A percentile compares a stretch with the other conserved stretches of the same genome.
Conservation (phyloP, 2,113 vertebrate genomes). For the Mystacornis crossleyi region DNA sequence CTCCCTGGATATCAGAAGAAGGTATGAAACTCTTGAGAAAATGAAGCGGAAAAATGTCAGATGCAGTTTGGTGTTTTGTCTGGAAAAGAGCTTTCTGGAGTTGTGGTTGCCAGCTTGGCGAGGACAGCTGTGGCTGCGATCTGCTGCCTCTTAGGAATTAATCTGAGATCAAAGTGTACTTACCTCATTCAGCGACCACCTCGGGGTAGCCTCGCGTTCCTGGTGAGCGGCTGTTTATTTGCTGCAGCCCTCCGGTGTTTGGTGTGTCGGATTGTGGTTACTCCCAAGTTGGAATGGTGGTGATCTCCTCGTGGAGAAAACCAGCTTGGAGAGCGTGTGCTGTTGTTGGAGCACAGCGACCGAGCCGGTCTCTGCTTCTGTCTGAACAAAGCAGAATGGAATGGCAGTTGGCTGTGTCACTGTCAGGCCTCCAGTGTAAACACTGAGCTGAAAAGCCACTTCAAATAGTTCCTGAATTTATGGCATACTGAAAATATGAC, state of each 20-base stretch:
- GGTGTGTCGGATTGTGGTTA: background rate
- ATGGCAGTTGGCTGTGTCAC: background rate
- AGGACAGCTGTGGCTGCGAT: accelerated
- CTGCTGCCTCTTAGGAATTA: background rate
- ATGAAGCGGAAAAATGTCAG: background rate
- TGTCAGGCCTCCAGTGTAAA: background rate
- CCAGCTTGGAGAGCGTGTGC: background rate
- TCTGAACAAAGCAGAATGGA: background rate
- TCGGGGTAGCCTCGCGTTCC: background rate
- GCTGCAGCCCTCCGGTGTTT: background rate
- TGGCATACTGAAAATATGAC: background rate
- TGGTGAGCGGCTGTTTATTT: background rate
- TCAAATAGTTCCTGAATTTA: background rate
- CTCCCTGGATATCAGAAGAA: background rate
- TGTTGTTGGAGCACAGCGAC: background rate
- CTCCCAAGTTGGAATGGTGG: background rate
- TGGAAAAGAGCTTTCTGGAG: background rate
- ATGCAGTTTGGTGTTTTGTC: background rate
- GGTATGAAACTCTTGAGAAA: background rate
- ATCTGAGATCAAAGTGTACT: background rate
- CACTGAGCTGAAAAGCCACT: background rate
- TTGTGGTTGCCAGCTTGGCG: background rate
- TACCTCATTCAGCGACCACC: background rate
- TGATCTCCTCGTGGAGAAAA: background rate
- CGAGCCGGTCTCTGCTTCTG: background rate